These are phyloP conservation scores for Tromatobia lineatoria DNA, from an alignment of 2,888 invertebrate genomes.

Conservation along the genomic window DNA sequence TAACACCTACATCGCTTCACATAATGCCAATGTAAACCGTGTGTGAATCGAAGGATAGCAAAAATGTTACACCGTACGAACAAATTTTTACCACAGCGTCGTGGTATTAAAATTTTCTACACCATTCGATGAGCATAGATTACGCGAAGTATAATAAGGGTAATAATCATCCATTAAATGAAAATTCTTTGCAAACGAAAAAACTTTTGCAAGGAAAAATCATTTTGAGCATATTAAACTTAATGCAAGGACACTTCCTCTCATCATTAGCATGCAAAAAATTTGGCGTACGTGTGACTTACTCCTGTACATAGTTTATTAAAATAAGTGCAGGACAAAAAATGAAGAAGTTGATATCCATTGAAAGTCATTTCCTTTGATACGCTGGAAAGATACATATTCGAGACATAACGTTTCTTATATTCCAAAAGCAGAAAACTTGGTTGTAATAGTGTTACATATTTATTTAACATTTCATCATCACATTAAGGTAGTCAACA, in stretches of 20 bases:
- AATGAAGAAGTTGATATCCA: not conserved
- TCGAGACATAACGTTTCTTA: not conserved
- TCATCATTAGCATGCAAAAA: too few species aligned
- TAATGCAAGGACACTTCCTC: too few species aligned
- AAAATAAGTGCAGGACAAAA: too few species aligned
- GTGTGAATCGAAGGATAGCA: not conserved
- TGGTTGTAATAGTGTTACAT: too few species aligned
- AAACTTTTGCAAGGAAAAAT: too few species aligned
- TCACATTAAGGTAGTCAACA: not conserved
- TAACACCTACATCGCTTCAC: conserved; percentile 5
- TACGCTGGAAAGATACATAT: not conserved
- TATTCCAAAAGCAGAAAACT: not conserved
- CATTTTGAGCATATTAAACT: too few species aligned
- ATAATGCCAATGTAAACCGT: not conserved
- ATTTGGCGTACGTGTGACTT: too few species aligned
- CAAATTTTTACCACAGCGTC: not conserved
- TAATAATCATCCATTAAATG: too few species aligned
- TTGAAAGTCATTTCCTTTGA: not conserved
- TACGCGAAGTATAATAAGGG: not conserved
- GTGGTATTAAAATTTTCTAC: not conserved
- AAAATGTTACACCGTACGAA: not conserved
- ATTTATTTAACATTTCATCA: not conserved
- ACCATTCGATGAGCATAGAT: not conserved
- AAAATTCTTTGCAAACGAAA: too few species aligned
- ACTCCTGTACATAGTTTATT: too few species aligned